Evolutionary conservation across 1,140 invertebrate species (phyloP), one percentile per base, ranked within the genome.

Genomic region (Atopsyche davidsoni): DNA sequence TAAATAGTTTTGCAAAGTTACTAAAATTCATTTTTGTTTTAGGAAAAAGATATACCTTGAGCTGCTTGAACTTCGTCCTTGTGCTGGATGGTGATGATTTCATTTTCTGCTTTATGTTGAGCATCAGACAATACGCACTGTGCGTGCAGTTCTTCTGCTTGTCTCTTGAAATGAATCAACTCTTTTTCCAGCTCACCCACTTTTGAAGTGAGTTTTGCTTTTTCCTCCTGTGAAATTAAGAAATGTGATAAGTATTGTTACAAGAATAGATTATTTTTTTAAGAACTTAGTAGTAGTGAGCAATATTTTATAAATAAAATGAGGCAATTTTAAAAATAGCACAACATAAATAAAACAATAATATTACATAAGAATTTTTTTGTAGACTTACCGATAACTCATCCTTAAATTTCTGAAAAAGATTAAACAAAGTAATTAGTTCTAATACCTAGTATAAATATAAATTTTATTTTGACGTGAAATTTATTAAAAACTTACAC

Each of bases 381-480:
- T n/a, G n/a, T n/a, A 19, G 13, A 59, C 65, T 68, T 77, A 91
- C 88, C 80, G 91, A 84, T 64, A 90, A 76, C 1, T 67, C 64
- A 57, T 72, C 70, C 56, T 69, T 72, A 39, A 70, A 71, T 70
- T 64, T 70, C 70, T 74, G 65, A 59, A 74, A 73, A 36, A 50
- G 61, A 58, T 60, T 64, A 54, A 28, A 59, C 49, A 47, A 47
- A 46, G 39, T 42, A 22, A 7, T 22, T 6, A n/a, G n/a, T 42
- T 17, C 40, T 6, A 42, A 6, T 19, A 42, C 6, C 6, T n/a
- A 17, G 6, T 42, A 6, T 17, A 13, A 42, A 42, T 4, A 42
- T 17, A 13, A 22, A 19, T 13, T 14, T 38, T 38, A 14, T 42
- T 51, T 38, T 38, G 6, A 38, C 4, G 17, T 16, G 39, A 39